phyloP scores from a whole-genome alignment of 2,888 invertebrate genomes.

The Dioctria rufipes region DNA sequence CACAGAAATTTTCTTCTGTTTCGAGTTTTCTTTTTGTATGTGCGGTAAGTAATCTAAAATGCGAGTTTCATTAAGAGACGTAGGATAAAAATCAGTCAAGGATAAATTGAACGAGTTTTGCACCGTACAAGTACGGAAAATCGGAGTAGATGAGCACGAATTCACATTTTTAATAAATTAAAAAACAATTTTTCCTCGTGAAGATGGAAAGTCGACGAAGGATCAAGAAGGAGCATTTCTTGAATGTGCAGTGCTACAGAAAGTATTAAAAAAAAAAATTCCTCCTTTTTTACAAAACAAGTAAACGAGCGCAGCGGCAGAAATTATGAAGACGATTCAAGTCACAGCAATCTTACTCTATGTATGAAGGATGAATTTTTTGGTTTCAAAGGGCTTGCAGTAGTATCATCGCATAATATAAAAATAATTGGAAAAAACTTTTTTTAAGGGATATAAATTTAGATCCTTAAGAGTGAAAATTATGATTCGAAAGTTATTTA shows the following conservation, averaged over 20 bases:
- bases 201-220: neutral
- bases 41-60: neutral
- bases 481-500: no score
- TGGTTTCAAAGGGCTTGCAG: no score
- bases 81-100: conserved; percentile 1
- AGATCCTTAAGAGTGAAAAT: no score
- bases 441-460: no score
- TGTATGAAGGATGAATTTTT: no score
- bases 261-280: neutral
- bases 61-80: neutral
- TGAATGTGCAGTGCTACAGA: neutral
- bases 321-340: no score
- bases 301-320: no score
- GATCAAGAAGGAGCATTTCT: neutral
- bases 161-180: conserved; percentile 3
- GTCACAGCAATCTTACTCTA: no score
- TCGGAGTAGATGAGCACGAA: neutral
- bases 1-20: neutral
- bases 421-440: no score
- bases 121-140: neutral
- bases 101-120: neutral
- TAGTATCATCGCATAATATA: no score
- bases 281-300: no score
- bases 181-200: neutral
- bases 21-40: neutral